Base-by-base conservation (phyloP, 1,140 invertebrate genomes). In the Gryllus bimaculatus region DNA sequence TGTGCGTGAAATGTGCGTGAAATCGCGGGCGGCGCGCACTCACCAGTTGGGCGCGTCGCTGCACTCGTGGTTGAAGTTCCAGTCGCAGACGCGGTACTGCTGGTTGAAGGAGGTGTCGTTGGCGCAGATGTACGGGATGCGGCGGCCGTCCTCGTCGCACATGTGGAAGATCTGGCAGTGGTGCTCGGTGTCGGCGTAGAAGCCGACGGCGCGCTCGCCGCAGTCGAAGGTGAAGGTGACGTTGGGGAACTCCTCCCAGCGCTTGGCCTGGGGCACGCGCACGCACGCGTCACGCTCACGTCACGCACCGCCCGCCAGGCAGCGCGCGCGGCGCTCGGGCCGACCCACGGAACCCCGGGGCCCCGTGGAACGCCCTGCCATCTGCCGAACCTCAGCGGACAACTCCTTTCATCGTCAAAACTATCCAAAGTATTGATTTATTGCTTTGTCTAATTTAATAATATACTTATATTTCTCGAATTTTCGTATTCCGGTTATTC, bases 111-210 rank as follows among this genome's bases (percentile, higher is more conserved):
- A 87, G 12, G 89, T 90, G 79, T 89, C 88, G 80, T 90, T 90
- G 79, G 88, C 89, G 84, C 90, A 90, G 79, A 90, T 85, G 83
- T 90, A 88, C 12, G 90, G 90, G 80, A 90, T 89, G 78, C 90
- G 85, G 78, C 89, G 85, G 47, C 90, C 89, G 79, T 90, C 89
- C 81, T 89, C 89, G 81, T 90, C 89, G 82, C 90, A 91, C 87
- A 91, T 90, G 82, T 91, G 90, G 82, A 91, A 91, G 77, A 91
- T 88, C 85, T 90, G 89, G 83, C 90, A 91, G 82, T 90, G 88
- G 82, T 90, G 89, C 83, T 91, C 89, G 75, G 87, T 87, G 82
- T 91, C 90, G 10, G 90, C 90, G 82, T 91, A 91, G 81, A 90
- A 90, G 7, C 90, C 90, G 49, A 90, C 87, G 0, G 89, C 85